Conservation (phyloP, 2,888 invertebrate genomes). For the Eustalomyia histrio region DNA sequence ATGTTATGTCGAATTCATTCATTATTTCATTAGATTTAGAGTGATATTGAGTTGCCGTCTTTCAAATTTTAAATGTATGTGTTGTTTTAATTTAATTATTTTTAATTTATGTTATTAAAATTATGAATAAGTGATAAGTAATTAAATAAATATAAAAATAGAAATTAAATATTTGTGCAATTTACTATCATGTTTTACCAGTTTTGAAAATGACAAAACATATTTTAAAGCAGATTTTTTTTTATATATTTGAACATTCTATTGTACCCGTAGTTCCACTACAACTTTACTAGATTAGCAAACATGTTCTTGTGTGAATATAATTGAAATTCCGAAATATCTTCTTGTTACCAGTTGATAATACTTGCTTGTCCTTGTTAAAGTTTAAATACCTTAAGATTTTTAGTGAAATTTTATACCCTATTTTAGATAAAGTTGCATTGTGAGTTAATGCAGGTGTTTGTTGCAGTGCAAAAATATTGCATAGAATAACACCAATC, state of each 20-base stretch:
- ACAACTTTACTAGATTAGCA: background rate
- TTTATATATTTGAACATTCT: too few species aligned
- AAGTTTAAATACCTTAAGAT: background rate
- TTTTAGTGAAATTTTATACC: background rate
- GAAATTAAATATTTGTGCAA: too few species aligned
- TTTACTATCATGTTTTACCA: background rate
- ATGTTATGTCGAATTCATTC: conserved; percentile 24
- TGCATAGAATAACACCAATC: too few species aligned
- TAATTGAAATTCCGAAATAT: background rate
- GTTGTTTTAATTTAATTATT: background rate
- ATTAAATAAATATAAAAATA: too few species aligned
- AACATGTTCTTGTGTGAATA: background rate
- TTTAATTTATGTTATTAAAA: background rate
- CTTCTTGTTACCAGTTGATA: background rate
- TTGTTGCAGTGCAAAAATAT: too few species aligned
- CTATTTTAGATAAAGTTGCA: too few species aligned
- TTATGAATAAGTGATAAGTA: background rate
- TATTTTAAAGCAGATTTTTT: conserved; percentile 1
- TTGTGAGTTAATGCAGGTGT: too few species aligned
- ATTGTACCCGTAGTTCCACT: background rate
- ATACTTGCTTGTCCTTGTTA: background rate
- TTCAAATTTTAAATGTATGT: background rate
- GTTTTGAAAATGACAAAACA: background rate
- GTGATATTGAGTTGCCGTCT: background rate
- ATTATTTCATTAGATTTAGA: conserved; percentile 5